These are phyloP conservation scores for Bergia sp. DNA, from an alignment of 92 coral and sea anemone genomes.

Conservation along the genomic window DNA sequence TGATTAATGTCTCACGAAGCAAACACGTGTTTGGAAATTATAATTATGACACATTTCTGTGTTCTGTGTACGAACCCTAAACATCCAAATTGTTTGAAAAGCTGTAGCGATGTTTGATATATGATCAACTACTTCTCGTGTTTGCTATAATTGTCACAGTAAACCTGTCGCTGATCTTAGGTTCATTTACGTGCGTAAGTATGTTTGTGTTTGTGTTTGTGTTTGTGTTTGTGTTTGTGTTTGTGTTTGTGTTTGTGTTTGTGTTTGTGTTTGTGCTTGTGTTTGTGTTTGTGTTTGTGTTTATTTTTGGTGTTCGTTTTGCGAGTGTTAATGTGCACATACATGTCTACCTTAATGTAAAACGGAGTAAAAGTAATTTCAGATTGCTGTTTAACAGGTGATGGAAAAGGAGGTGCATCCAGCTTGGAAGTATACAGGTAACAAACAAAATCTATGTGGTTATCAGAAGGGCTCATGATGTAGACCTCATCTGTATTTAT, in stretches of 20 bases:
- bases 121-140: no score
- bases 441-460: neutral
- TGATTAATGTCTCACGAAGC: no score
- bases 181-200: neutral
- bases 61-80: no score
- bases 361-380: neutral
- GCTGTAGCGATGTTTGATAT: neutral
- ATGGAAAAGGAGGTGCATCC: slow-evolving; percentile 34
- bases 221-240: no score
- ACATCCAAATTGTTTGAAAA: neutral
- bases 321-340: neutral
- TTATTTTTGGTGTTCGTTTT: neutral
- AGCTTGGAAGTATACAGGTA: slow-evolving; percentile 43
- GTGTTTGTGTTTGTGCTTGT: neutral
- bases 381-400: slow-evolving; percentile 7
- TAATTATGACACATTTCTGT: no score
- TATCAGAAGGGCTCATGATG: neutral
- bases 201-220: neutral
- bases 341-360: neutral
- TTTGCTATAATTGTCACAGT: no score
- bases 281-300: neutral
- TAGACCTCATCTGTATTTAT: neutral
- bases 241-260: no score
- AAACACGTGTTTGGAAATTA: no score
- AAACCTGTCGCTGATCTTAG: neutral